Evolutionary conservation across 2,888 invertebrate species (phyloP).

Genomic region (Geotrupes spiniger): DNA sequence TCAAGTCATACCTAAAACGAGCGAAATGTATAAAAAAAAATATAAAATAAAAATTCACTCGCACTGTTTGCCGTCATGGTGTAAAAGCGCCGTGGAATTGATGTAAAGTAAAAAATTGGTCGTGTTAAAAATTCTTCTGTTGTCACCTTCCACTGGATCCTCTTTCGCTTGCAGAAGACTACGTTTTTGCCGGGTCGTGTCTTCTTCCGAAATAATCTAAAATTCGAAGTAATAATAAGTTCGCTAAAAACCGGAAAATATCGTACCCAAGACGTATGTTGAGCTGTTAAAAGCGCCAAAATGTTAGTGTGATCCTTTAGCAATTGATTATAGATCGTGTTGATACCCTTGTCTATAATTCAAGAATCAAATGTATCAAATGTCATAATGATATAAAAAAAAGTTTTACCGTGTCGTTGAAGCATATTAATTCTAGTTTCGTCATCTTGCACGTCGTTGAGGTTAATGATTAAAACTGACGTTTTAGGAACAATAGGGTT

Average conservation of each 20-base stretch:
- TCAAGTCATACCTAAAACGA: too few relatives aligned
- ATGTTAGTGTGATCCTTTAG: conserved; percentile 50
- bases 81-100: conserved; percentile 4
- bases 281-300: conserved; percentile 59
- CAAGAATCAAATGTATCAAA: too few relatives aligned
- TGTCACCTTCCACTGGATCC: conserved; percentile 5
- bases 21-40: too few relatives aligned
- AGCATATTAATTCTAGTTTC: conserved; percentile 57
- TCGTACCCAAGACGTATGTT: conserved; percentile 55
- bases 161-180: conserved; percentile 9
- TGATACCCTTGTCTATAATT: conserved; percentile 53
- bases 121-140: not conserved
- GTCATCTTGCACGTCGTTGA: conserved; percentile 58
- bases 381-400: too few relatives aligned
- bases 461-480: conserved; percentile 55
- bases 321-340: conserved; percentile 54
- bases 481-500: conserved; percentile 46
- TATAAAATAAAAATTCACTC: too few relatives aligned
- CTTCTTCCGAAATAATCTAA: conserved; percentile 17
- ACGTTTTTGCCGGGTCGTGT: conserved; percentile 1
- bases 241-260: conserved; percentile 4
- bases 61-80: not conserved
- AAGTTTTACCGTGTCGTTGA: conserved; percentile 56
- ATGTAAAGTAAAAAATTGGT: conserved; percentile 12
- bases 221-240: conserved; percentile 4